These are phyloP conservation scores for Cichladusa arquata DNA, from an alignment of 2,113 vertebrate species.

Conservation along the genomic window DNA sequence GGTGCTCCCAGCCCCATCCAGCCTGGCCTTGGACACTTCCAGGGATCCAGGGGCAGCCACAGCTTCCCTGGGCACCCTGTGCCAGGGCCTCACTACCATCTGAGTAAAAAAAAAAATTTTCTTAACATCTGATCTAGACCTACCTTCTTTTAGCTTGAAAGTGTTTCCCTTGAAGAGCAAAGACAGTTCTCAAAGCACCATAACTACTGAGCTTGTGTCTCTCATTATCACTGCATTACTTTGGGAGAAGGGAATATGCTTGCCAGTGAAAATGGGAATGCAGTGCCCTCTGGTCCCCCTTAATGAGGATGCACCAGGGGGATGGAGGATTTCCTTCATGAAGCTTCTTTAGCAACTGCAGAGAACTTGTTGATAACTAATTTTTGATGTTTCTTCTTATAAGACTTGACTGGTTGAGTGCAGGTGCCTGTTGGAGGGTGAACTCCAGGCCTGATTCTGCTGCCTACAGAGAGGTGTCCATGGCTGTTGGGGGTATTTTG, in stretches of 20 bases:
- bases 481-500: rapidly evolving
- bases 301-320: not conserved
- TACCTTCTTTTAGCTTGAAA: not conserved
- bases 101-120: not conserved
- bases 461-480: not conserved
- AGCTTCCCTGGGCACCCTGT: not conserved
- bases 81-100: rapidly evolving
- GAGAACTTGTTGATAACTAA: not conserved
- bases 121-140: not conserved
- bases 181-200: not conserved
- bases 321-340: not conserved
- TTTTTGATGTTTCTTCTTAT: not conserved
- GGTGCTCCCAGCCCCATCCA: rapidly evolving
- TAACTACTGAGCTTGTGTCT: not conserved
- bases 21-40: not conserved
- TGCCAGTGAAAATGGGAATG: not conserved
- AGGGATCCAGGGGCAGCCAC: not conserved
- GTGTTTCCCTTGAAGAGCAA: not conserved
- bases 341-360: not conserved
- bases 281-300: not conserved
- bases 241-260: not conserved
- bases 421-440: not conserved
- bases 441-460: not conserved
- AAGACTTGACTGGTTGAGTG: not conserved
- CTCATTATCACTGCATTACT: not conserved